Evolutionary conservation across 2,797 vertebrate genomes (phyloP).

Genomic region (Tympanoctomys barrerae): DNA sequence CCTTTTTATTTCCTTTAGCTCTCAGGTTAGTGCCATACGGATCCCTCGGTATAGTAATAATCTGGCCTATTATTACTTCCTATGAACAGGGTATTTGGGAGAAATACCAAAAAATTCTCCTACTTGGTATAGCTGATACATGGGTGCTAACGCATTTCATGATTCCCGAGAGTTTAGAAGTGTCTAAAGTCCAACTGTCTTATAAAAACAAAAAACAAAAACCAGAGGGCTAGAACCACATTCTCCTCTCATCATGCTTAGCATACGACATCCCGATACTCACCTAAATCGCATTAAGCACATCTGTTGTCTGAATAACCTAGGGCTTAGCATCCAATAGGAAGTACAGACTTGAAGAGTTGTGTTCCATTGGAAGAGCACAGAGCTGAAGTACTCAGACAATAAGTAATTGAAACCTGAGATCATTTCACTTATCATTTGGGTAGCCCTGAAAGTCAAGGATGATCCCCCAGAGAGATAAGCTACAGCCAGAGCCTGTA

Average conservation of each 20-base stretch:
- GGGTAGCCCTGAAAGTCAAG: background rate
- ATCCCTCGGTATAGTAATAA: background rate
- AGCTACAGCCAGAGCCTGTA: background rate
- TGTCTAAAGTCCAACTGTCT: conserved; percentile 7
- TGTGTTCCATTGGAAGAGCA: background rate
- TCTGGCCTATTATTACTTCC: background rate
- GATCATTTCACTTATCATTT: background rate
- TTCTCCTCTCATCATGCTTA: background rate
- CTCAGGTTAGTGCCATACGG: background rate
- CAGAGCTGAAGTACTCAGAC: background rate
- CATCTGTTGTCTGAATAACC: background rate
- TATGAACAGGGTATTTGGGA: background rate
- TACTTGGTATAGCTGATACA: background rate
- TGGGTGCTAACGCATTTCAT: background rate
- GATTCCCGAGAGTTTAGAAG: background rate
- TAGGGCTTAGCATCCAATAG: background rate
- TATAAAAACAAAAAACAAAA: background rate
- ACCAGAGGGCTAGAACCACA: background rate
- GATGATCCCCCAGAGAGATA: background rate
- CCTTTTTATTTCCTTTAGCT: background rate
- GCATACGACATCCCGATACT: background rate
- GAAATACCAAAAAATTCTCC: background rate
- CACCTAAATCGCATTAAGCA: background rate
- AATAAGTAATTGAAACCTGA: background rate
- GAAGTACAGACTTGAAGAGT: background rate